Evolutionary conservation across 2,113 vertebrate species (phyloP), one percentile per base, ranked within the genome.

Genomic region (Amazona guildingii): DNA sequence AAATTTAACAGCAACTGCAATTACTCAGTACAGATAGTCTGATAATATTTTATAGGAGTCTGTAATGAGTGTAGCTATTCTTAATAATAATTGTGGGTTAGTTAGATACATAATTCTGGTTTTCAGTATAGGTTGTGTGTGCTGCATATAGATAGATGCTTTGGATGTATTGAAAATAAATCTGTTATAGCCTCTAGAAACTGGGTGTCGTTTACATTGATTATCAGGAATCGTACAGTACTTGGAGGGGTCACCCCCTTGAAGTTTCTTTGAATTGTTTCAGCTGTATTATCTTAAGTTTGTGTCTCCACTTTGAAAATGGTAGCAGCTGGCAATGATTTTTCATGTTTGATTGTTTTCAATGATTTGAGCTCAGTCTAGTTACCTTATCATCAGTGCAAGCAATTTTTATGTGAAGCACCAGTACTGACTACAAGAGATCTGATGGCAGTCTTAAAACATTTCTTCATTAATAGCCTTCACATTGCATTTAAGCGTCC

Each of bases 381-480:
- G 90, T 95, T 94, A 96, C 74, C 77, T 96, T 97, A 95, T 90
- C 86, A 92, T 95, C 95, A 84, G 94, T 41, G 90, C 94, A 97
- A 94, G 88, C 87, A 96, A 97, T 97, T 98, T 97, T 98, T 97
- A 98, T 97, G 97, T 94, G 98, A 98, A 98, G 97, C 90, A 91
- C 86, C 82, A 68, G 67, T 95, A 97, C 91, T 90, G 96, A 95
- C 92, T 97, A 91, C 97, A 97, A 91, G 97, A 97, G 97, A 96
- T 95, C 80, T 95, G 95, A 95, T 96, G 97, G 97, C 97, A 97
- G 96, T 97, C 98, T 97, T 95, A 96, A 98, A 97, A 95, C 86
- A 95, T 97, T 97, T 97, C 96, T 95, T 93, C 97, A 95, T 96
- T 97, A 98, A 98, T 92, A 96, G 94, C 91, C 95, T 96, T 96